Evolutionary conservation across 2,888 invertebrate species (phyloP), one percentile per base, ranked within the genome.

Genomic region (Drosophila planitibia): DNA sequence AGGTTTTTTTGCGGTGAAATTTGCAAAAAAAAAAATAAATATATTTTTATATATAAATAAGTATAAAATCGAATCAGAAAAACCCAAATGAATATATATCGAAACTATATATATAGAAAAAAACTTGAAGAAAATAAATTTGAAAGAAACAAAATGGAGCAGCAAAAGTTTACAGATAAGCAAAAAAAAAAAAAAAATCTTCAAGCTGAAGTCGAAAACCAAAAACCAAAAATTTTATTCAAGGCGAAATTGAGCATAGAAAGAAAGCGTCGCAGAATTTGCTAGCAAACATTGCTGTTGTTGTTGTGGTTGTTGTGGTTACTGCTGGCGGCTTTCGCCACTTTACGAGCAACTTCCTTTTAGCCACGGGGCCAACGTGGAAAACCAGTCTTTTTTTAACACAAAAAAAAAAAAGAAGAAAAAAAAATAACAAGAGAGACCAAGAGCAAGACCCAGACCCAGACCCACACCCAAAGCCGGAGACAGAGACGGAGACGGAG

Each of bases 281-380:
- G 83, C 75, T 74, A 69, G 68, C 62, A 59, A 63, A 63, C 63
- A 70, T 60, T 62, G 35, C 53, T 62, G 44, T 61, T 58, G 58
- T 28, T 35, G 61, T 32, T 65, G 61, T 37, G 62, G 74, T 60
- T 72, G 51, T 32, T 63, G 57, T 35, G 57, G 51, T 33, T 63
- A 61, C 49, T 63, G 74, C 74, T 83, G 71, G 82, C 76, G 85
- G 88, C 90, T 85, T 90, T 85, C 88, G 85, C 90, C 88, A 88
- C 83, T 89, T 81, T 87, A 87, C 88, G 76, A 85, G 81, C 84
- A 71, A 89, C 89, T 85, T 85, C 85, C 85, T 85, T 85, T 87
- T 87, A 73, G 79, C 80, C 71, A 74, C 70, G 79, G 82, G 70
- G 78, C 70, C 62, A 78, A 60, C 68, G 62, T 72, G 65, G 62